Percentiles rank a stretch among this genome's conserved stretches.
phyloP scores from a whole-genome alignment of 2,113 vertebrate species.

The Ursus arctos region DNA sequence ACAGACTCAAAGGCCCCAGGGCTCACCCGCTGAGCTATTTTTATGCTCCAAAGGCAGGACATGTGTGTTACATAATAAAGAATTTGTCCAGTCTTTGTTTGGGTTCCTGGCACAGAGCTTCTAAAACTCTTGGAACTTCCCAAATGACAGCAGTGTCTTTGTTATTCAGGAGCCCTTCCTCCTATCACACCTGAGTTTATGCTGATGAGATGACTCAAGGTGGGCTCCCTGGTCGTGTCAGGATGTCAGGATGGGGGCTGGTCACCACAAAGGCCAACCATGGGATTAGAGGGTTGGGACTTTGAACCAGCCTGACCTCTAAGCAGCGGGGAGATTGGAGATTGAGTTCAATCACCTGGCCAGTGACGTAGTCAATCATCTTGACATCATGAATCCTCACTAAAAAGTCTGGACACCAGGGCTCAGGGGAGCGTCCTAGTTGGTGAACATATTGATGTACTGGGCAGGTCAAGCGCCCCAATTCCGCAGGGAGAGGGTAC shows the following conservation, averaged over 20 bases:
- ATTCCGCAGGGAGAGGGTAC: neutral
- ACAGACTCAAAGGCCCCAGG: neutral
- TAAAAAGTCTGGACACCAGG: neutral
- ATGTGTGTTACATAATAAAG: neutral
- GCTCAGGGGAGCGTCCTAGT: neutral
- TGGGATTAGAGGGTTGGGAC: neutral
- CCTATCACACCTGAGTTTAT: neutral
- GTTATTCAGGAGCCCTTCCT: neutral
- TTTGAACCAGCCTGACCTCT: neutral
- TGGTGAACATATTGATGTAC: neutral
- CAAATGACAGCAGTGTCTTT: neutral
- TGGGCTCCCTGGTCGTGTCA: neutral
- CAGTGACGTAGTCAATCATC: neutral
- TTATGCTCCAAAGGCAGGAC: neutral
- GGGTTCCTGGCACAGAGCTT: neutral
- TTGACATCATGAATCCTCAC: neutral
- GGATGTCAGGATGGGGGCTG: neutral
- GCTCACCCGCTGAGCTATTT: neutral
- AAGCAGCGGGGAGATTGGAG: neutral
- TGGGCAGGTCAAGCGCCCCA: neutral
- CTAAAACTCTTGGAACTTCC: slow-evolving; percentile 16
- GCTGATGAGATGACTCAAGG: neutral
- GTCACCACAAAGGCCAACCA: neutral
- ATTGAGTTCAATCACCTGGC: neutral
- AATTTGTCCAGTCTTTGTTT: slow-evolving; percentile 5